Evolutionary conservation across 2,113 vertebrate genomes (phyloP).

Genomic region (Callipepla squamata): DNA sequence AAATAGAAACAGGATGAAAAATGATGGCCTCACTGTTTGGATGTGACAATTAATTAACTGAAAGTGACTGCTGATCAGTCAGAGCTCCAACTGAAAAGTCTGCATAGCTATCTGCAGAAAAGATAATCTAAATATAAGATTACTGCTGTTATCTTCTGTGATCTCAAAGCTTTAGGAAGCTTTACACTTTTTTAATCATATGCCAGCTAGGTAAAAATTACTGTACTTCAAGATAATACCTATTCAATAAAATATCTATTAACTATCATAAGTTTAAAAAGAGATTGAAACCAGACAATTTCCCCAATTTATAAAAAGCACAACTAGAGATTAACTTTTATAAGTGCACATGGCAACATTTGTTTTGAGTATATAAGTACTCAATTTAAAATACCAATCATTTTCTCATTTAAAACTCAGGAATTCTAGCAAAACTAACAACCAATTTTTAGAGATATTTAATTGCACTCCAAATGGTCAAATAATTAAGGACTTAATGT

Average conservation of each 20-base stretch:
- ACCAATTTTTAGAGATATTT: conserved; percentile 22
- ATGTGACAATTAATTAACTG: neutral
- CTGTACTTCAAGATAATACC: neutral
- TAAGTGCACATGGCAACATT: neutral
- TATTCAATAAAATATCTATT: neutral
- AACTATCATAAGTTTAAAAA: neutral
- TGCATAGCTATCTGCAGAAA: neutral
- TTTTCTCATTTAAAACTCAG: conserved; percentile 57
- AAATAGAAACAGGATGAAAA: conserved; percentile 31
- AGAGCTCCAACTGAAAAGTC: neutral
- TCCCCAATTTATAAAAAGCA: neutral
- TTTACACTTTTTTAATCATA: neutral
- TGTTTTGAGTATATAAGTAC: conserved; percentile 10
- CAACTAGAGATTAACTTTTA: neutral
- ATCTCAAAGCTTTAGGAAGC: neutral
- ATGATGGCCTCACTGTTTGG: neutral
- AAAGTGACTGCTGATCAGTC: neutral
- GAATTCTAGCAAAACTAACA: conserved; percentile 50
- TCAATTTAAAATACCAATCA: conserved; percentile 30
- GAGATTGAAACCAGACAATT: neutral
- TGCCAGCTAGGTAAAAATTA: neutral
- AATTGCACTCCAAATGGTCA: conserved; percentile 62
- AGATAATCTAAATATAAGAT: neutral
- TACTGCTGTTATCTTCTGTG: neutral
- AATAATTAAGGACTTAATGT: conserved; percentile 65